phyloP scores from a whole-genome alignment of 2,888 invertebrate genomes.

The Alsophila aescularia region DNA sequence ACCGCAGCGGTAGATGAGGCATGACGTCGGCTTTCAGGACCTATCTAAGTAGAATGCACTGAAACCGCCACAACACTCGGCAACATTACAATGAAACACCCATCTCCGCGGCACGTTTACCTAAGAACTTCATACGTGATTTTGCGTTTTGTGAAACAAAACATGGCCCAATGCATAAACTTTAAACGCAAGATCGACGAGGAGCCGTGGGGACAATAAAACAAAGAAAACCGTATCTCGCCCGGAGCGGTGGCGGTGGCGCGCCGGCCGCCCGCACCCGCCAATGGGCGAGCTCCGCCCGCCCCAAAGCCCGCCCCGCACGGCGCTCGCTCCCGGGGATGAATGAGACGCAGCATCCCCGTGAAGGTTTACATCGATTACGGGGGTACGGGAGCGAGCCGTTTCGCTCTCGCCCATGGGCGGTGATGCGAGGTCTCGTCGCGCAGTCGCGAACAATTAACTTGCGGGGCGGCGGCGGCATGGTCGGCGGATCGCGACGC shows the following conservation, averaged over 20 bases:
- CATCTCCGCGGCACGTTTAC: conserved; percentile 70
- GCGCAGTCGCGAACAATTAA: conserved; percentile 83
- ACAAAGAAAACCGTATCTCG: conserved; percentile 80
- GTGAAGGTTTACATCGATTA: conserved; percentile 79
- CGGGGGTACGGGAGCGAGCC: conserved; percentile 71
- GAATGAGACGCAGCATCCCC: conserved; percentile 78
- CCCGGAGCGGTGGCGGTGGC: conserved; percentile 70
- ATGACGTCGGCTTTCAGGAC: neutral
- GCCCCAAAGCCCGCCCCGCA: conserved; percentile 57
- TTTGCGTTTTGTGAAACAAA: conserved; percentile 81
- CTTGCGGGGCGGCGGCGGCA: conserved; percentile 77
- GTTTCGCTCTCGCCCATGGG: conserved; percentile 74
- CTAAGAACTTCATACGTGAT: conserved; percentile 80
- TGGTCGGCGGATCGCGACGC: conserved; percentile 67
- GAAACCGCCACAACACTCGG: conserved; percentile 60
- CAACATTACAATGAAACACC: conserved; percentile 51
- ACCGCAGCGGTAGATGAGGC: conserved; percentile 4
- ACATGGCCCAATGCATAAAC: conserved; percentile 83
- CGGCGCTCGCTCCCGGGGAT: conserved; percentile 51
- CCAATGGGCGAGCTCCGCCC: conserved; percentile 48
- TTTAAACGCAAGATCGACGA: conserved; percentile 83
- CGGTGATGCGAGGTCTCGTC: conserved; percentile 70
- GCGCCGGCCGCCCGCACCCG: conserved; percentile 47
- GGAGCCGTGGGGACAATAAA: conserved; percentile 83
- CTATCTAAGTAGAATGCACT: conserved; percentile 42